Percentiles rank a stretch among this genome's conserved stretches.
Evolutionary conservation across 1,140 invertebrate species (phyloP).

Genomic region (Globodera rostochiensis): DNA sequence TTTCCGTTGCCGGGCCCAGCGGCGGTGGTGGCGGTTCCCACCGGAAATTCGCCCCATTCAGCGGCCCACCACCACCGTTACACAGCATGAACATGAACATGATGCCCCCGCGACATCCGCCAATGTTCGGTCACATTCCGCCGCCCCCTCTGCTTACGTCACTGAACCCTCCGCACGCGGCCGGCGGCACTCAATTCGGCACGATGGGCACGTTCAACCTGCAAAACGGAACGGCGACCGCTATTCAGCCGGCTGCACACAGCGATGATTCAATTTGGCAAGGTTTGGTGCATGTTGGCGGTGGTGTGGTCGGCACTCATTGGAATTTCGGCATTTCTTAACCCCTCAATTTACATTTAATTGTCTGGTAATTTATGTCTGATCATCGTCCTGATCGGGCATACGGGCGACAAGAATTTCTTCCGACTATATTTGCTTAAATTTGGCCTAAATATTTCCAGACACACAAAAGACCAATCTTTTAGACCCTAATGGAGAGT

Average conservation of each 20-base stretch:
- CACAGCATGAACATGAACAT: slow-evolving; percentile 6
- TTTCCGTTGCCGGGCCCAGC: not conserved
- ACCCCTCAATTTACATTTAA: no score
- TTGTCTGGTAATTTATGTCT: no score
- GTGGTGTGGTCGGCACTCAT: not conserved
- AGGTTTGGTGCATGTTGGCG: slow-evolving; percentile 3
- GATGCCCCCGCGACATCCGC: not conserved
- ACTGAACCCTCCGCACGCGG: slow-evolving; percentile 4
- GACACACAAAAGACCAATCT: not conserved
- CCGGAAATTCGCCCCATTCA: slow-evolving; percentile 9
- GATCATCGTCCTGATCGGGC: no score
- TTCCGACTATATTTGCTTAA: no score
- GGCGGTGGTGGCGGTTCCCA: not conserved
- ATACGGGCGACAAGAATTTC: not conserved
- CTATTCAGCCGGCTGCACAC: slow-evolving; percentile 3
- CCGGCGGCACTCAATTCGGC: not conserved
- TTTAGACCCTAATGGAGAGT: slow-evolving; percentile 37
- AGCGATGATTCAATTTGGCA: slow-evolving; percentile 20
- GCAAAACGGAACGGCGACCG: not conserved
- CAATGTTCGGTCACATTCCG: slow-evolving; percentile 3
- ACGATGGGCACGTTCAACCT: not conserved
- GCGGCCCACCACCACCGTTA: slow-evolving; percentile 11
- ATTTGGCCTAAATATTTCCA: no score
- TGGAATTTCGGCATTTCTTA: no score
- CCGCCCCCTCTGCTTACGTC: slow-evolving; percentile 22